Evolutionary conservation across 35 echinoderm and acorn worm species (phyloP).

Genomic region (Holothuria glaberrima): DNA sequence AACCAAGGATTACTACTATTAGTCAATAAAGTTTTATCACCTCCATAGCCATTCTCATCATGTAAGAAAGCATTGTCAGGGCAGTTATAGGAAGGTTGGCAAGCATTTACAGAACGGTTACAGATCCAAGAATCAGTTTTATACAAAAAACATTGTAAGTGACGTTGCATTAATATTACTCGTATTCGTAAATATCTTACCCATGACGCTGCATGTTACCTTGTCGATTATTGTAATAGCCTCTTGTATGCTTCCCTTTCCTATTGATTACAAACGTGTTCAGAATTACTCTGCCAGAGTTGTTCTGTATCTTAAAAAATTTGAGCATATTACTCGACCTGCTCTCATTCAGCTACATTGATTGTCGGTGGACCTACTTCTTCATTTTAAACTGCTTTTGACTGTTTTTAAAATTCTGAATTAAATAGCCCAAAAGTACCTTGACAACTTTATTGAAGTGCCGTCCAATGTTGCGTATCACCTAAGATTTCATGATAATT

Average conservation of each 20-base stretch:
- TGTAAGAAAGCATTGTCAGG: too few species aligned
- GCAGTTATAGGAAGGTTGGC: too few species aligned
- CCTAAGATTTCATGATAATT: background rate
- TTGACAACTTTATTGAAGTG: background rate
- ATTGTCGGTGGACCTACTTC: too few species aligned
- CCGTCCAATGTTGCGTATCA: background rate
- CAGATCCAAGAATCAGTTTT: too few species aligned
- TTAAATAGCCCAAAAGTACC: background rate
- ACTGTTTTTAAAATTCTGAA: constrained; percentile 1
- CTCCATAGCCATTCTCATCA: too few species aligned
- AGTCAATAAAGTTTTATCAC: too few species aligned
- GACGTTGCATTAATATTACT: too few species aligned
- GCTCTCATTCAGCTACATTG: too few species aligned
- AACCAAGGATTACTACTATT: too few species aligned
- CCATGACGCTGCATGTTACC: background rate
- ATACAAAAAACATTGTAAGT: too few species aligned
- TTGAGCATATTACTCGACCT: background rate
- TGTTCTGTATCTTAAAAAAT: background rate
- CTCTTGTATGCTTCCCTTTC: background rate
- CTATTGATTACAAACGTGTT: background rate
- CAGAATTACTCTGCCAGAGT: background rate
- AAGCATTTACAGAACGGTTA: too few species aligned
- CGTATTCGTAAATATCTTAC: background rate
- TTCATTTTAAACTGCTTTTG: background rate
- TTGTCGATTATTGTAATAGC: constrained; percentile 4